Evolutionary conservation across 2,888 invertebrate genomes (phyloP).

Genomic region (Euzetes globulus): DNA sequence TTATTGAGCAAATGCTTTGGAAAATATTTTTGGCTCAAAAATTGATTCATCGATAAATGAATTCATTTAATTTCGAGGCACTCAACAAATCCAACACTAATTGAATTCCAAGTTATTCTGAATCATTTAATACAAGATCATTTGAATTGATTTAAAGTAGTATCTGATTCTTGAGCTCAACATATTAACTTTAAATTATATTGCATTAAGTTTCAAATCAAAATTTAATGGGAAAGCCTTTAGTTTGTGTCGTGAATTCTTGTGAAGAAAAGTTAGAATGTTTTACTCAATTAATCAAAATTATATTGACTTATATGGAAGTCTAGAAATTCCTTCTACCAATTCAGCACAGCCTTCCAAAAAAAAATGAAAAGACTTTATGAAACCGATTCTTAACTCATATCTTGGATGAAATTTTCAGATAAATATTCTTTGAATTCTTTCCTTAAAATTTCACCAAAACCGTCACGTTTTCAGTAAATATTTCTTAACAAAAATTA

Average conservation of each 20-base stretch:
- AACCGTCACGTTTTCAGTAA: no score
- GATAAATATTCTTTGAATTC: no score
- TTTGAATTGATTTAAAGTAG: conserved; percentile 4
- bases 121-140: background rate
- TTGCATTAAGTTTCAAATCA: background rate
- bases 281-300: background rate
- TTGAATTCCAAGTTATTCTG: background rate
- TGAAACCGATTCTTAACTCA: background rate
- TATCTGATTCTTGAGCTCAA: background rate
- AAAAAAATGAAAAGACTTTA: background rate
- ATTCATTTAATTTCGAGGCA: background rate
- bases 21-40: background rate
- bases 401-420: no score
- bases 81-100: background rate
- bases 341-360: background rate
- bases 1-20: background rate
- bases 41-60: background rate
- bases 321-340: background rate
- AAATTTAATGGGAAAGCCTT: background rate
- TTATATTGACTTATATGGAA: conserved; percentile 17
- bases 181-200: no score
- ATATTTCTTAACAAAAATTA: no score
- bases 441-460: no score
- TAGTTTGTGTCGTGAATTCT: background rate
- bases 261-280: background rate